phyloP scores from a whole-genome alignment of 1,140 invertebrate species.

The Globodera rostochiensis region DNA sequence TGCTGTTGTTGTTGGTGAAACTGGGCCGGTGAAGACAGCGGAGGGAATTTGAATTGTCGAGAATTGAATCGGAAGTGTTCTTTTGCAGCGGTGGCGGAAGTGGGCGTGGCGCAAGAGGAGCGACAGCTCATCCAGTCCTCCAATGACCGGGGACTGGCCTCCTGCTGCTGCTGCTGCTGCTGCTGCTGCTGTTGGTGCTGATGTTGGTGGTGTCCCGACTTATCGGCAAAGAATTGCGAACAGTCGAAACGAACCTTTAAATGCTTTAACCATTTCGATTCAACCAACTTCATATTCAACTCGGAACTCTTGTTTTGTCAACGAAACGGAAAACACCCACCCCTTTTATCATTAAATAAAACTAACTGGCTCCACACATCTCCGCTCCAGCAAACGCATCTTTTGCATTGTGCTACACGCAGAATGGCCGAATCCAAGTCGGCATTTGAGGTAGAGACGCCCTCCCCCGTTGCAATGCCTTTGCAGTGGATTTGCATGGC shows the following conservation, averaged over 20 bases:
- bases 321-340: no score
- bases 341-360: neutral
- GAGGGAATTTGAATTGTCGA: conserved; percentile 9
- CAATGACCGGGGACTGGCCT: neutral
- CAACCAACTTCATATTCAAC: no score
- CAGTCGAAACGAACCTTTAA: conserved; percentile 6
- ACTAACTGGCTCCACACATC: conserved; percentile 1
- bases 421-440: neutral
- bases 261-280: neutral
- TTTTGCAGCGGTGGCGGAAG: neutral
- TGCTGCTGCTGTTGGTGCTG: neutral
- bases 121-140: neutral
- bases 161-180: neutral
- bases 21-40: neutral
- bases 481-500: neutral
- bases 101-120: conserved; percentile 1
- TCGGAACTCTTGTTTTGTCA: no score
- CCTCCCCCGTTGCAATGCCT: conserved; percentile 4
- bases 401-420: conserved; percentile 1
- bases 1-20: neutral
- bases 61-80: neutral
- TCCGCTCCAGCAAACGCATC: conserved; percentile 13
- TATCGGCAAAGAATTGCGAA: neutral
- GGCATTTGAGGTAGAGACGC: neutral
- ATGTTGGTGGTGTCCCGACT: neutral